Base-by-base conservation (phyloP, 2,888 invertebrate species). In the Caenorhabditis wallacei region DNA sequence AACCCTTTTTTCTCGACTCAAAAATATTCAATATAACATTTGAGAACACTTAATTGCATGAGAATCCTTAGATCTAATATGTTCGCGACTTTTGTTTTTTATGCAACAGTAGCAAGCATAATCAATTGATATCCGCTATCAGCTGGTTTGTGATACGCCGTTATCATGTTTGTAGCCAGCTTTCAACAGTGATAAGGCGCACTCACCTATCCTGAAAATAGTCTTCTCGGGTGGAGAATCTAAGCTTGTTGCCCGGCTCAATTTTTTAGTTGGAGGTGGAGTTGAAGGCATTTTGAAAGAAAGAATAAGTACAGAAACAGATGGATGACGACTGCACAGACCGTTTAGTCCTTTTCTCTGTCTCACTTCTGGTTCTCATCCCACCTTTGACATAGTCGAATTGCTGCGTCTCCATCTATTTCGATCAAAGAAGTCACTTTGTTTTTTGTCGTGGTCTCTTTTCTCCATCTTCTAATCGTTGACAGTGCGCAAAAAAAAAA, bases 141-240 rank as follows among this genome's bases (percentile, higher is more conserved):
- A 59, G 40, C 59, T 59, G 59, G 13, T 59, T 40, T 40, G 3
- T 20, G 59, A 8, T 11, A 22, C 2, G 59, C 20, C 8, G 13
- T 30, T 22, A 20, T 22, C 22, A 37, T 22, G 40, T 40, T n/a
- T 16, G 7, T 1, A 51, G 10, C 4, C 11, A 46, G 26, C 26
- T 64, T 64, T 16, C n/a, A 48, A 26, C 3, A 43, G 16, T 4
- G 22, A 48, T 7, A 8, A 59, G 40, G n/a, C n/a, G n/a, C 56
- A 75, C 57, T 53, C 57, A 84, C 87, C 88, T 30, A 89, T 88
- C 78, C 88, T 56, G 63, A 89, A 89, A 51, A 89, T 85, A 7
- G 88, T 88, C 66, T 87, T 84, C 35, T 84, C 86, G 22, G 89
- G 89, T 35, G 87, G 89, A 7, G 85, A 85, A 57, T 89, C 89